Percentiles rank a stretch among this genome's conserved stretches.
These are phyloP conservation scores for Nothura maculosa DNA, from an alignment of 2,797 vertebrate species.

Conservation along the genomic window DNA sequence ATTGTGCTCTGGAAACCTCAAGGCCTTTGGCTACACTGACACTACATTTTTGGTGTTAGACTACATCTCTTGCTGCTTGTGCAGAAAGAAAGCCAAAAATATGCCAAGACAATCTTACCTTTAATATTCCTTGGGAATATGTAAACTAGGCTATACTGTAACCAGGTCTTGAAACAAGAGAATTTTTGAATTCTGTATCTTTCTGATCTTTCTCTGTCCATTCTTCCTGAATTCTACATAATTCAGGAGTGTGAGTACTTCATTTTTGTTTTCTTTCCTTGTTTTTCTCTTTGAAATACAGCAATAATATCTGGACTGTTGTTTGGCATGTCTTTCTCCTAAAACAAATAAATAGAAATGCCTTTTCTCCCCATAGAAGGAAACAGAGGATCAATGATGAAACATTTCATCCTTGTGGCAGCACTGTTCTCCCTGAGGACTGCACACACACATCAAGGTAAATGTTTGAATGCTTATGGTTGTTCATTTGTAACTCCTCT, in stretches of 20 bases:
- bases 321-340: not conserved
- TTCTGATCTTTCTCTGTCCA: not conserved
- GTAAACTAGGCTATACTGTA: not conserved
- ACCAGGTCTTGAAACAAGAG: not conserved
- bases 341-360: not conserved
- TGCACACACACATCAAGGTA: slow-evolving; percentile 69
- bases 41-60: not conserved
- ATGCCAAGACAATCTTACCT: not conserved
- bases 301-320: not conserved
- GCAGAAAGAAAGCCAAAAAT: not conserved
- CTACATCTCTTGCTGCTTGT: not conserved
- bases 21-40: not conserved
- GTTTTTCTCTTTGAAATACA: not conserved
- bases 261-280: not conserved
- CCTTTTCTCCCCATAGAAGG: slow-evolving; percentile 43
- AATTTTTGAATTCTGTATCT: not conserved
- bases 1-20: not conserved
- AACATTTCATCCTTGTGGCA: slow-evolving; percentile 18
- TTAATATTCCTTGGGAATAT: not conserved
- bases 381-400: slow-evolving; percentile 65
- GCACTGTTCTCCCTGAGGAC: slow-evolving; percentile 28
- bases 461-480: not conserved
- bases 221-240: slow-evolving; percentile 7
- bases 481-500: not conserved
- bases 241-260: not conserved